Evolutionary conservation across 2,797 vertebrate genomes (phyloP).

Genomic region (Pygocentrus nattereri): DNA sequence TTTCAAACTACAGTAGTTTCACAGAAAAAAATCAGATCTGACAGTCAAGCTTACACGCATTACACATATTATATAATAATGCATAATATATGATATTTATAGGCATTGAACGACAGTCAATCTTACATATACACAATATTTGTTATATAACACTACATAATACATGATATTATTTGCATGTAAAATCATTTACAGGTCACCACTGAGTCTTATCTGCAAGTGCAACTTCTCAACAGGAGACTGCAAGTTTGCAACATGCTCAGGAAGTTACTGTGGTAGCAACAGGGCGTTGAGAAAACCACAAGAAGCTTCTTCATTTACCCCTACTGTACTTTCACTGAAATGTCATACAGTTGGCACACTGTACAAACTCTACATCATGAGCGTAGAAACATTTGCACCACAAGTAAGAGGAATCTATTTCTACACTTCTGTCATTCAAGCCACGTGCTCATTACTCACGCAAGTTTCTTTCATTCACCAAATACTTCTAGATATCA

Average conservation of each 20-base stretch:
- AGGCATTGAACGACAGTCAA: too few relatives aligned
- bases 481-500: conserved; percentile 46
- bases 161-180: too few relatives aligned
- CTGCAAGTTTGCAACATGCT: neutral
- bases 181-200: neutral
- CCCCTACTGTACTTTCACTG: neutral
- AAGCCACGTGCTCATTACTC: neutral
- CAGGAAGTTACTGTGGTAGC: conserved; percentile 25
- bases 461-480: neutral
- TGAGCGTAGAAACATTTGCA: neutral
- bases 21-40: too few relatives aligned
- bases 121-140: too few relatives aligned
- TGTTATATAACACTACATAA: too few relatives aligned
- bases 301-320: neutral
- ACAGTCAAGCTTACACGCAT: too few relatives aligned
- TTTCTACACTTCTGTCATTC: neutral
- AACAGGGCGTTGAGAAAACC: neutral
- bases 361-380: neutral
- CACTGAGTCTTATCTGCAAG: neutral
- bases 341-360: neutral
- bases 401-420: neutral
- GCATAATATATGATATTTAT: too few relatives aligned
- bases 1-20: too few relatives aligned
- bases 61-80: too few relatives aligned
- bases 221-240: neutral